Percentiles rank a stretch among this genome's conserved stretches.
These are phyloP conservation scores for Acanthisitta chloris DNA, from an alignment of 2,113 vertebrate genomes.

Conservation along the genomic window DNA sequence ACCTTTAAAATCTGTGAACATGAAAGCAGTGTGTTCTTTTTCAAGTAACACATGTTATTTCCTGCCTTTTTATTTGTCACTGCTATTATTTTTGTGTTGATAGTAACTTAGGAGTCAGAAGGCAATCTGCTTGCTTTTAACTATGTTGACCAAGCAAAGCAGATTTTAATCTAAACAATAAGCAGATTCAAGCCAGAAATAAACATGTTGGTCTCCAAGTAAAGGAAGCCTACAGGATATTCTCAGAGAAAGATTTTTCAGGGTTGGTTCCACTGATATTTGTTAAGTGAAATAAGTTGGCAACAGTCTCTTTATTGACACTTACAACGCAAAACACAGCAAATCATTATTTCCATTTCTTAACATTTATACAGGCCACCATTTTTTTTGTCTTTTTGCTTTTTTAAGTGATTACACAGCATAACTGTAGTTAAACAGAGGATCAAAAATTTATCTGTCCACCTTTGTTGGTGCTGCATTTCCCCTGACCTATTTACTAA, in stretches of 20 bases:
- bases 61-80: slow-evolving; percentile 35
- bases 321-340: background rate
- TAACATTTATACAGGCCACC: background rate
- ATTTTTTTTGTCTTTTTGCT: background rate
- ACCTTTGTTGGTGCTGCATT: background rate
- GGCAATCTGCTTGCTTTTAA: background rate
- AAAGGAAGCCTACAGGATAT: background rate
- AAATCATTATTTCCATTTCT: background rate
- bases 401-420: background rate
- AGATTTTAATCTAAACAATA: slow-evolving; percentile 41
- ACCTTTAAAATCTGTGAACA: background rate
- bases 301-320: background rate
- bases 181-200: slow-evolving; percentile 21
- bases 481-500: background rate
- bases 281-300: background rate
- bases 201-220: background rate
- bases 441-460: background rate
- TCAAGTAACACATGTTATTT: slow-evolving; percentile 14
- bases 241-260: background rate
- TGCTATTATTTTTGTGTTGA: background rate
- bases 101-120: background rate
- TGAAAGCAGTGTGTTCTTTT: background rate
- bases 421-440: background rate
- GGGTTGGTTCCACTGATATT: background rate
- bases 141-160: background rate